Base-by-base conservation (phyloP, 1,140 invertebrate species). In the Papilio polytes region DNA sequence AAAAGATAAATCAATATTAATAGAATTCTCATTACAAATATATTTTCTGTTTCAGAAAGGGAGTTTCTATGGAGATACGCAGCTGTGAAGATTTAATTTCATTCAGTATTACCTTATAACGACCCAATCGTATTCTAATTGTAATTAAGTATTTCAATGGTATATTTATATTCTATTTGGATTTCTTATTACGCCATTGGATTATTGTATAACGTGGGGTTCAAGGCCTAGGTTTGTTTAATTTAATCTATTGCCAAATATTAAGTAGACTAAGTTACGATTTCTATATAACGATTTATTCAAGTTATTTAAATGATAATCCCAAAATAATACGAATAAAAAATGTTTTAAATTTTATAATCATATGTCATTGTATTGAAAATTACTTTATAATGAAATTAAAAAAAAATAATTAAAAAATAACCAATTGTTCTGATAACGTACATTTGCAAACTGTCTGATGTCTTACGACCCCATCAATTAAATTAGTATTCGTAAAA, bases 51-150 rank as follows among this genome's bases (percentile, higher is more conserved):
- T 81, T 36, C 74, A 81, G 80, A 77, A 36, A 51, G 63, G 36
- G 73, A 80, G 66, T 81, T 81, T 51, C 77, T 26, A 78, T 22
- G 26, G 48, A 74, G 72, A 79, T 56, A 73, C 74, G 80, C 80
- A 46, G 36, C 20, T 46, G 70, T 53, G 79, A 74, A 84, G 78
- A 84, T 84, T 70, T 82, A 2, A 82, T 85, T 86, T 87, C 26
- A 85, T 85, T 84, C 89, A 91, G 89, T 92, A 91, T 92, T 90
- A 90, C 87, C 66, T 76, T 89, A 85, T 85, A 78, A 76, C 80
- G 84, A 87, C 80, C 85, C 86, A 88, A 84, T 89, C 85, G 80
- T 84, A 85, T 86, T 86, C 83, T 83, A 83, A 84, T 82, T 85
- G 80, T 83, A 82, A 82, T 84, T 84, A 85, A 87, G 44, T 85